Percentiles rank a stretch among this genome's conserved stretches.
phyloP scores from a whole-genome alignment of 2,888 invertebrate species.

The Ichneumon xanthorius region DNA sequence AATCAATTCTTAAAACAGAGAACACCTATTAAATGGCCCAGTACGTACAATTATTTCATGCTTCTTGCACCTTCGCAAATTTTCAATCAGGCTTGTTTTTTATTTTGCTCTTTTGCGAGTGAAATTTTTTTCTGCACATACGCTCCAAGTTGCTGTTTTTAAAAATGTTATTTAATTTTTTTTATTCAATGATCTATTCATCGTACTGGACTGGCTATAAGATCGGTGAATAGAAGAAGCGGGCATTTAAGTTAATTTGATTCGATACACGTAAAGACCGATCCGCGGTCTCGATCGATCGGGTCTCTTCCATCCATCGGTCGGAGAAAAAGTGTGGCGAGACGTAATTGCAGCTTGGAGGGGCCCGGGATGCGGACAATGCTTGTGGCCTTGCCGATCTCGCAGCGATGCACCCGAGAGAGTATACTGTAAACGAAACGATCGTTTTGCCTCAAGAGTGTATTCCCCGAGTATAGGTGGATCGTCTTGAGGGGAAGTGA shows the following conservation, averaged over 20 bases:
- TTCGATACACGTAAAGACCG: conserved; percentile 49
- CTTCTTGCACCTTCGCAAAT: no score
- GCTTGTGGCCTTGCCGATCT: conserved; percentile 15
- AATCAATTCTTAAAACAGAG: no score
- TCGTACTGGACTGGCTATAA: conserved; percentile 25
- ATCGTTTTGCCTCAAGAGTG: conserved; percentile 2
- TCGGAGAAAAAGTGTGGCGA: conserved; percentile 64
- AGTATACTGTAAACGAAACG: conserved; percentile 23
- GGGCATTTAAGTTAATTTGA: conserved; percentile 53
- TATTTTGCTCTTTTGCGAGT: background rate
- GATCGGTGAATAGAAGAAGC: conserved; percentile 34
- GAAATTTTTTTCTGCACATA: background rate
- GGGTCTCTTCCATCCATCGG: conserved; percentile 13
- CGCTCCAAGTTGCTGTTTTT: background rate
- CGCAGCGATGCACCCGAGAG: conserved; percentile 31
- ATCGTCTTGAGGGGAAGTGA: conserved; percentile 6
- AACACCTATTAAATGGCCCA: no score
- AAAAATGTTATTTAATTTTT: background rate
- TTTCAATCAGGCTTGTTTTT: no score
- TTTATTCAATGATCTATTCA: conserved; percentile 25
- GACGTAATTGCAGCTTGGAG: conserved; percentile 58
- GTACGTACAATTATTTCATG: no score
- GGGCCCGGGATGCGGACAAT: conserved; percentile 33
- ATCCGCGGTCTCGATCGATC: conserved; percentile 43
- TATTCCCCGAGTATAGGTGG: conserved; percentile 3